A percentile compares a stretch with the other conserved stretches of the same genome.
Conservation (phyloP, 2,113 vertebrate genomes). For the Scalopus aquaticus region DNA sequence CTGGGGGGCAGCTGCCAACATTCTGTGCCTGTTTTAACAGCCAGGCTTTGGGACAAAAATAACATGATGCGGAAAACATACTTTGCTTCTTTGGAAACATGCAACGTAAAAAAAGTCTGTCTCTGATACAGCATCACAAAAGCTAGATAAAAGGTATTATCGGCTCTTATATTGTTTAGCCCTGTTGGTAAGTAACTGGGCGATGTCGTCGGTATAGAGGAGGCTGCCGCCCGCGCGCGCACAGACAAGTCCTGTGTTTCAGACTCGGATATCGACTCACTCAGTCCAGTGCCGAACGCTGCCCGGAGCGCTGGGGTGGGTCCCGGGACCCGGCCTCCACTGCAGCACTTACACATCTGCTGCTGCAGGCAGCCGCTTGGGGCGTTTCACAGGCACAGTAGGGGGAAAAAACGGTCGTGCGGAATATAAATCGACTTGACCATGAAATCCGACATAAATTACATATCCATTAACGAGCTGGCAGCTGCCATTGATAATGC, state of each 20-base stretch:
- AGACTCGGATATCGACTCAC: rapidly evolving
- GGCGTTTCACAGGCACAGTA: not conserved
- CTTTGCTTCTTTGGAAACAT: not conserved
- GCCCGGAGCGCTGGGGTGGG: no score
- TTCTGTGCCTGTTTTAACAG: not conserved
- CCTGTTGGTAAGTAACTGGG: not conserved
- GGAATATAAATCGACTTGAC: not conserved
- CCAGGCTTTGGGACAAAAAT: not conserved
- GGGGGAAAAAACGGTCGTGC: rapidly evolving
- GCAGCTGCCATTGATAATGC: not conserved
- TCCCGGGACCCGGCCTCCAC: rapidly evolving
- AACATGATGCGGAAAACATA: not conserved
- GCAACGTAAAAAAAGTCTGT: not conserved
- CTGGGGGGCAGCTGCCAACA: not conserved
- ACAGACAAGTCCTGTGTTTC: not conserved
- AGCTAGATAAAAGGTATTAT: not conserved
- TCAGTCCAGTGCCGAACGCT: not conserved
- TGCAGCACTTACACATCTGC: not conserved
- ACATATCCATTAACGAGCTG: not conserved
- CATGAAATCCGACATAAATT: rapidly evolving
- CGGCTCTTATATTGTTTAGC: not conserved
- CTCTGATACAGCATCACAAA: not conserved
- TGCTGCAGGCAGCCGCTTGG: not conserved
- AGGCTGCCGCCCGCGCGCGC: rapidly evolving
- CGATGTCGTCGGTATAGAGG: rapidly evolving